Evolutionary conservation across 2,888 invertebrate genomes (phyloP), one percentile per base, ranked within the genome.

Genomic region (Cenopis cana): DNA sequence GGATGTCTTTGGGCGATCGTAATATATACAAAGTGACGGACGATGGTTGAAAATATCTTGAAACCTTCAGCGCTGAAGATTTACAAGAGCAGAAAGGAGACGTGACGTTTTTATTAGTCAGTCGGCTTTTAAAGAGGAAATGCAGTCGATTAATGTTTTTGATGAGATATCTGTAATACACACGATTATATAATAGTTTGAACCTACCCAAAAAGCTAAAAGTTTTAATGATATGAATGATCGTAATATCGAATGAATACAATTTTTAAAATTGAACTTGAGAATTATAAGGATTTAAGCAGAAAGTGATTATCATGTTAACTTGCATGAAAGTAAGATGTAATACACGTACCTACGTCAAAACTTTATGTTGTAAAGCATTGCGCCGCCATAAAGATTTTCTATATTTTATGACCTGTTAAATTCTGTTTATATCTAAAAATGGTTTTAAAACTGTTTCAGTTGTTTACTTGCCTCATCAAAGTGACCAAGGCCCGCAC

Each of bases 1-100:
- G 86, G 83, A 87, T 91, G 91, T 91, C 90, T 88, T 85, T 89
- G 84, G 80, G 82, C 83, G 85, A 82, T 85, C 83, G 88, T 89
- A 87, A 88, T 81, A 83, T 88, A 85, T 80, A 86, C 85, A 83
- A 81, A 82, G 75, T 79, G 82, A 85, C 83, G 81, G 81, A 85
- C 83, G 78, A 83, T 82, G 75, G 80, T 82, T 89, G 77, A 85
- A 90, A 90, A 91, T 90, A 90, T 89, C 89, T 81, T 82, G 83
- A 83, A 82, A 83, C 65, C 20, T 70, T 66, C 54, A 70, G 65
- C 33, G 54, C 10, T 36, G 2, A 60, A 60, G 59, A 54, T 36
- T 33, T 52, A 66, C 33, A 46, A 9, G 54, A 66, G 38, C 36
- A 61, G 56, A 56, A 64, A 56, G 61, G 46, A 61, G 46, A 24